These are phyloP conservation scores for Hoplodrina blanda DNA, from an alignment of 2,888 invertebrate species.

Conservation along the genomic window DNA sequence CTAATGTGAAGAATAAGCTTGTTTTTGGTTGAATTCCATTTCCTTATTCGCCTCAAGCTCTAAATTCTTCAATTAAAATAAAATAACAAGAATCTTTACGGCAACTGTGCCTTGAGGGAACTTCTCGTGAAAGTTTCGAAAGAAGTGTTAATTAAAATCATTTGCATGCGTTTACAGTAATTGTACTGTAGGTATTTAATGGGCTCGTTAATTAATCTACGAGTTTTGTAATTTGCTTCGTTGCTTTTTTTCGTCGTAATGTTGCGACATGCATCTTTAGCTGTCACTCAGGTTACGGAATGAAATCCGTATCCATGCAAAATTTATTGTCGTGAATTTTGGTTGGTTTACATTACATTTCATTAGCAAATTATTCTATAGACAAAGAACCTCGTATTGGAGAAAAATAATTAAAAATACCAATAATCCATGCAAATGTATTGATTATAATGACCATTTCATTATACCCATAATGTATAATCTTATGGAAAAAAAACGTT, in stretches of 20 bases:
- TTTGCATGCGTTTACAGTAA: conserved; percentile 57
- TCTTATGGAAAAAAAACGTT: not conserved
- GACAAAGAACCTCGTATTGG: not conserved
- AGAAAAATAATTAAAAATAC: not conserved
- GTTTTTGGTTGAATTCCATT: not conserved
- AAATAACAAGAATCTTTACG: not conserved
- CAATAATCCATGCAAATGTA: not conserved
- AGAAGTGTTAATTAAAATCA: conserved; percentile 49
- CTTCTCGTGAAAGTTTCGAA: conserved; percentile 27
- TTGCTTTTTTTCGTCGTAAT: conserved; percentile 40
- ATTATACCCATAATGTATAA: not conserved
- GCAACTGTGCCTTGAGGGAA: not conserved
- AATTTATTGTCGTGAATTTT: not conserved
- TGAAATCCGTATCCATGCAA: not conserved
- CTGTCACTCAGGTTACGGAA: not conserved
- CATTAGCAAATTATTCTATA: not conserved
- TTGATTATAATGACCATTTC: too few relatives aligned
- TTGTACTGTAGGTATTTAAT: conserved; percentile 36
- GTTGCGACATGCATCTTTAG: conserved; percentile 18
- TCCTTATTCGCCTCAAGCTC: not conserved
- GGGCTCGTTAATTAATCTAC: conserved; percentile 57
- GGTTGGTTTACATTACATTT: not conserved
- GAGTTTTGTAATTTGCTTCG: conserved; percentile 35
- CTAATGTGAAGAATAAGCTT: not conserved
- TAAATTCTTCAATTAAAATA: not conserved